Percentiles rank a stretch among this genome's conserved stretches.
These are phyloP conservation scores for Delphinapterus leucas DNA, from an alignment of 2,113 vertebrate species.

Conservation along the genomic window DNA sequence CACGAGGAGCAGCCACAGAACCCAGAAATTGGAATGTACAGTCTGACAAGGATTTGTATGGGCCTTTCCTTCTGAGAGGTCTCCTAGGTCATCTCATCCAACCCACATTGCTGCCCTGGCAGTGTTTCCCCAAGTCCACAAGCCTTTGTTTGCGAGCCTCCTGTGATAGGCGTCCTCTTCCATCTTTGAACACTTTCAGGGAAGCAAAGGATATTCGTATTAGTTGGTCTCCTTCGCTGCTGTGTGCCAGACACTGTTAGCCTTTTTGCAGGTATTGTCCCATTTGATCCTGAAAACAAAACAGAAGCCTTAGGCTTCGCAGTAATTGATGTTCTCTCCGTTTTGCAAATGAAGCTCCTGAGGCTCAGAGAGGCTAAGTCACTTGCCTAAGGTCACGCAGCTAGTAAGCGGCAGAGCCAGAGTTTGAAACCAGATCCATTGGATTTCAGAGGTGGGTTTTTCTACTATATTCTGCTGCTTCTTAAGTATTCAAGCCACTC, in stretches of 20 bases:
- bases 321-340: background rate
- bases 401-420: background rate
- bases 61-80: background rate
- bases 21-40: background rate
- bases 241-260: background rate
- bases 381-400: background rate
- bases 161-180: background rate
- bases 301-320: background rate
- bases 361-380: background rate
- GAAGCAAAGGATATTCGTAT: background rate
- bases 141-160: rapidly evolving
- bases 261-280: background rate
- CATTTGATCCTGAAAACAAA: background rate
- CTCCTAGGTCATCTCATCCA: background rate
- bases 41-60: background rate
- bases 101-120: rapidly evolving
- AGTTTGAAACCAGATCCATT: background rate
- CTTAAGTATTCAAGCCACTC: background rate
- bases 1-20: background rate
- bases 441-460: background rate
- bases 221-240: background rate
- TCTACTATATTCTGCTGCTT: background rate
- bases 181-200: background rate
- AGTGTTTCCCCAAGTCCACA: rapidly evolving
- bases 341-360: background rate